Evolutionary conservation across 2,888 invertebrate genomes (phyloP).

Genomic region (Thyatira batis): DNA sequence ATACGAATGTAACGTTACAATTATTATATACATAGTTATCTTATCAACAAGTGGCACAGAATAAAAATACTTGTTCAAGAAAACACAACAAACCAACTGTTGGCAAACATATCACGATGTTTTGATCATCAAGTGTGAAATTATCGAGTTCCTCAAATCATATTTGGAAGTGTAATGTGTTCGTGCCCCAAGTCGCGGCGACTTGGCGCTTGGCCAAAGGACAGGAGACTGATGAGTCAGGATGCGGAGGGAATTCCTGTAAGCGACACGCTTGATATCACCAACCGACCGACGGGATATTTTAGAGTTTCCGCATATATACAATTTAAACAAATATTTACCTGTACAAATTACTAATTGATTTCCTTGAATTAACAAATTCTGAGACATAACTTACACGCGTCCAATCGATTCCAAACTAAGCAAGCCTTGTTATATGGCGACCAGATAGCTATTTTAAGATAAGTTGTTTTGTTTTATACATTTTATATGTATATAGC

Average conservation of each 20-base stretch:
- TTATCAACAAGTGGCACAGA: neutral
- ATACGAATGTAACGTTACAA: too few species aligned
- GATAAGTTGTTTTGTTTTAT: too few species aligned
- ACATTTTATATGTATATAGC: too few species aligned
- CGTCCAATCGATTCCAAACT: too few species aligned
- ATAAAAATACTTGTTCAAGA: neutral
- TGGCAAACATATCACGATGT: neutral
- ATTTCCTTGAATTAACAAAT: neutral
- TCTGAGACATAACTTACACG: too few species aligned
- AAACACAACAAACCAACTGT: neutral
- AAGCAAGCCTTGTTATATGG: too few species aligned
- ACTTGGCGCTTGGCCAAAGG: conserved; percentile 32
- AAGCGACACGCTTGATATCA: conserved; percentile 8
- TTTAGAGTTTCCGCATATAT: neutral
- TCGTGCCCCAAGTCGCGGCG: conserved; percentile 12
- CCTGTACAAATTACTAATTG: neutral
- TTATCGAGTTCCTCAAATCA: conserved; percentile 3
- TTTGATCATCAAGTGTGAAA: neutral
- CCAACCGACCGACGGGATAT: neutral
- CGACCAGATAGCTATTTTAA: too few species aligned
- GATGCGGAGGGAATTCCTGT: conserved; percentile 12
- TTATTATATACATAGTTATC: too few species aligned
- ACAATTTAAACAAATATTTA: neutral
- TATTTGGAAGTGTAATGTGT: conserved; percentile 7
- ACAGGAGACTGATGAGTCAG: conserved; percentile 28